phyloP scores from a whole-genome alignment of 30 jellyfish, hydroid and myxozoan genomes.

The Hydractinia echinata region DNA sequence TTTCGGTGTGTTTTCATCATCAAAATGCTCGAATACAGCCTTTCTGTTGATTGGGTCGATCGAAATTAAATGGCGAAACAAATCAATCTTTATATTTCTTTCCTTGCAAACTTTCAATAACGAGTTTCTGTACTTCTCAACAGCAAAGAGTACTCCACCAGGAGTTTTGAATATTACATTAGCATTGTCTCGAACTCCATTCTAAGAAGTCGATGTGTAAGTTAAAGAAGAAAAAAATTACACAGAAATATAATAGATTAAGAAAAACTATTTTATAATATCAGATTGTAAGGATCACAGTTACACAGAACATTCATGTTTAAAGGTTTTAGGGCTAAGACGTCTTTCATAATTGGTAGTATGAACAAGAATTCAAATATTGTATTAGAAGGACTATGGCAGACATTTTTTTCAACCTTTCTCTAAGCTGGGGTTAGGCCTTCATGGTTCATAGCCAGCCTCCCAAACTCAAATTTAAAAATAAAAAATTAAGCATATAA shows the following conservation, averaged over 20 bases:
- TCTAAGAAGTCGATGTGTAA: conserved; percentile 16
- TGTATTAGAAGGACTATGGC: too few relatives aligned
- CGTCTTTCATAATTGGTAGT: too few relatives aligned
- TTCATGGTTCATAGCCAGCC: too few relatives aligned
- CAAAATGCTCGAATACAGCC: conserved; percentile 67
- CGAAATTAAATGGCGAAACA: conserved; percentile 49
- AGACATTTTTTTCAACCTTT: too few relatives aligned
- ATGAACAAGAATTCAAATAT: too few relatives aligned
- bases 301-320: too few relatives aligned
- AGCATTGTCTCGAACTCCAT: conserved; percentile 65
- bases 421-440: too few relatives aligned
- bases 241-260: neutral
- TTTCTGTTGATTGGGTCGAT: conserved; percentile 48
- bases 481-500: too few relatives aligned
- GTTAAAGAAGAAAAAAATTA: neutral
- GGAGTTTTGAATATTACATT: conserved; percentile 65
- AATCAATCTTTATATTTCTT: conserved; percentile 55
- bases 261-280: neutral
- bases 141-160: conserved; percentile 66
- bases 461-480: too few relatives aligned
- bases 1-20: conserved; percentile 46
- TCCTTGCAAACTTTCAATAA: conserved; percentile 66
- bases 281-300: neutral
- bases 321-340: too few relatives aligned
- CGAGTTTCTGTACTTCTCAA: conserved; percentile 56